Percentiles rank a stretch among this genome's conserved stretches.
phyloP scores from a whole-genome alignment of 1,140 invertebrate species.

The Lasaia peninsularis region DNA sequence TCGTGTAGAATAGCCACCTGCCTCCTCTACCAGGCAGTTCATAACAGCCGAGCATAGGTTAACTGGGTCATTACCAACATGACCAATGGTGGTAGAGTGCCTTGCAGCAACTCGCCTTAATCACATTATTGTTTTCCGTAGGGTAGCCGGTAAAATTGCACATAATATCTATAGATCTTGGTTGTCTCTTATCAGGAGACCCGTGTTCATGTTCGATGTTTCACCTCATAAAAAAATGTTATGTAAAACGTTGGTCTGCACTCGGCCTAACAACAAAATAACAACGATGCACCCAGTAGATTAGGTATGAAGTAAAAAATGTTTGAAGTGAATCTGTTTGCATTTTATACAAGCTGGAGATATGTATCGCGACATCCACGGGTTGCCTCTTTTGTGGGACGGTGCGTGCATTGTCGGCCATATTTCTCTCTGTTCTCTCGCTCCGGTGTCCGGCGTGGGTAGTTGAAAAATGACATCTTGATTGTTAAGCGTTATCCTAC shows the following conservation, averaged over 20 bases:
- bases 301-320: conserved; percentile 44
- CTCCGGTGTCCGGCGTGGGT: conserved; percentile 63
- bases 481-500: conserved; percentile 73
- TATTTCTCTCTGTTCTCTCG: conserved; percentile 62
- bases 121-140: too few relatives aligned
- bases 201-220: too few relatives aligned
- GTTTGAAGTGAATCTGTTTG: conserved; percentile 45
- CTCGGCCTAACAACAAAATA: conserved; percentile 11
- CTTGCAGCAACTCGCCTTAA: too few relatives aligned
- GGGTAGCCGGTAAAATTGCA: too few relatives aligned
- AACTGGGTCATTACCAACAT: too few relatives aligned
- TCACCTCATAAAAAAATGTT: too few relatives aligned
- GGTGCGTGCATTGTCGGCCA: conserved; percentile 67
- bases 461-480: conserved; percentile 77
- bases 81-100: too few relatives aligned
- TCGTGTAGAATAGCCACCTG: too few relatives aligned
- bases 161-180: too few relatives aligned
- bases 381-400: conserved; percentile 61
- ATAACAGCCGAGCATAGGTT: too few relatives aligned
- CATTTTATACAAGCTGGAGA: conserved; percentile 50
- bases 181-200: too few relatives aligned
- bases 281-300: conserved; percentile 18
- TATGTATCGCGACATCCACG: conserved; percentile 60
- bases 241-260: neutral
- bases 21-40: too few relatives aligned